Conservation (phyloP, 1,140 invertebrate genomes). For the Protaetia brevitarsis region DNA sequence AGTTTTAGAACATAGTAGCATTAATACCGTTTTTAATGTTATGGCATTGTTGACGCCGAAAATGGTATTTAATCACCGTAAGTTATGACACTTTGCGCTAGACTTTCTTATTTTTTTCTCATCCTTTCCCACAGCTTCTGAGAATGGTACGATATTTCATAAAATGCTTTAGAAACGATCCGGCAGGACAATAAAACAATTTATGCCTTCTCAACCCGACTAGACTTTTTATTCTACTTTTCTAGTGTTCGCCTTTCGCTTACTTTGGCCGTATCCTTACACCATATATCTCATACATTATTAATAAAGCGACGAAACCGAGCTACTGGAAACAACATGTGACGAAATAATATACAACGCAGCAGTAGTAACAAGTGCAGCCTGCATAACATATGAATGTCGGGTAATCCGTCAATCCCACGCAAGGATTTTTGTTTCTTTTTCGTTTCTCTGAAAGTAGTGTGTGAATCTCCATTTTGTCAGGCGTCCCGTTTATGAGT, state of each 20-base stretch:
- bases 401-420: background rate
- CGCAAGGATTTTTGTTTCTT: background rate
- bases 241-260: background rate
- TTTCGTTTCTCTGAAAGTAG: background rate
- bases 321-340: background rate
- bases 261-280: background rate
- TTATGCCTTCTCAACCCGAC: background rate
- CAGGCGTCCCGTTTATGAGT: too few relatives aligned
- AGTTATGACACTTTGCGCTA: too few relatives aligned
- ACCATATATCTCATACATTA: slow-evolving; percentile 18
- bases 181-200: background rate
- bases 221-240: background rate
- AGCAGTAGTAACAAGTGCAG: slow-evolving; percentile 15
- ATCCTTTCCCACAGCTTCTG: too few relatives aligned
- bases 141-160: background rate
- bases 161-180: background rate
- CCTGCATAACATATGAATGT: slow-evolving; percentile 9
- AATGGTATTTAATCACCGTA: too few relatives aligned
- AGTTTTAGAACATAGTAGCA: too few relatives aligned
- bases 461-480: too few relatives aligned
- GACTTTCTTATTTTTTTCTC: too few relatives aligned
- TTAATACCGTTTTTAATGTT: too few relatives aligned
- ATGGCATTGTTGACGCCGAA: too few relatives aligned
- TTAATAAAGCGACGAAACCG: background rate
- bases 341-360: slow-evolving; percentile 3